These are phyloP conservation scores for Sterrhoptilus dennistouni DNA, from an alignment of 2,113 vertebrate species.

Conservation along the genomic window DNA sequence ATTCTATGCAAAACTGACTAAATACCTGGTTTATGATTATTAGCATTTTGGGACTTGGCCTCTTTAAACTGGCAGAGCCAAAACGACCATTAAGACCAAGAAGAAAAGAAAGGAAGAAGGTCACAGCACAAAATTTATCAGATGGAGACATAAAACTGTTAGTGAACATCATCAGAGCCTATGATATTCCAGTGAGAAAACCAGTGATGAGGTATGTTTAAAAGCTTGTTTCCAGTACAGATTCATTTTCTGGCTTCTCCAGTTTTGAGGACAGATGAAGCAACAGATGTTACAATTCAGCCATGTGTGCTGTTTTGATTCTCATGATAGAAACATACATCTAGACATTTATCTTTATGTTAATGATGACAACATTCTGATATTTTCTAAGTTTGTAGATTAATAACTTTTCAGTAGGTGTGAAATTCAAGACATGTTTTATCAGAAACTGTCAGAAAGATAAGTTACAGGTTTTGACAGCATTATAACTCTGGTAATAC, in stretches of 20 bases:
- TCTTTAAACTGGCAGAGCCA: slow-evolving; percentile 92
- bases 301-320: background rate
- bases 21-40: slow-evolving; percentile 35
- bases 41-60: slow-evolving; percentile 89
- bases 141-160: slow-evolving; percentile 92
- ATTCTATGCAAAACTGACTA: background rate
- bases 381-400: background rate
- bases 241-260: background rate
- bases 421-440: background rate
- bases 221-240: background rate
- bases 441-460: background rate
- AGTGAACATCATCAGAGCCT: slow-evolving; percentile 89
- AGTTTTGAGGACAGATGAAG: background rate
- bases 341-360: background rate
- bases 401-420: background rate
- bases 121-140: slow-evolving; percentile 91
- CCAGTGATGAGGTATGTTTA: slow-evolving; percentile 74
- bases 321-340: background rate
- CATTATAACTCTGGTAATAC: background rate
- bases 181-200: slow-evolving; percentile 88
- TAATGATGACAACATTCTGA: background rate
- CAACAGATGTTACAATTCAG: background rate
- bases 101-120: slow-evolving; percentile 94
- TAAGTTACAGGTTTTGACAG: background rate
- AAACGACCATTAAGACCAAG: slow-evolving; percentile 91